A percentile compares a stretch with the other conserved stretches of the same genome.
Evolutionary conservation across 2,113 vertebrate genomes (phyloP).

Genomic region (Manacus vitellinus): DNA sequence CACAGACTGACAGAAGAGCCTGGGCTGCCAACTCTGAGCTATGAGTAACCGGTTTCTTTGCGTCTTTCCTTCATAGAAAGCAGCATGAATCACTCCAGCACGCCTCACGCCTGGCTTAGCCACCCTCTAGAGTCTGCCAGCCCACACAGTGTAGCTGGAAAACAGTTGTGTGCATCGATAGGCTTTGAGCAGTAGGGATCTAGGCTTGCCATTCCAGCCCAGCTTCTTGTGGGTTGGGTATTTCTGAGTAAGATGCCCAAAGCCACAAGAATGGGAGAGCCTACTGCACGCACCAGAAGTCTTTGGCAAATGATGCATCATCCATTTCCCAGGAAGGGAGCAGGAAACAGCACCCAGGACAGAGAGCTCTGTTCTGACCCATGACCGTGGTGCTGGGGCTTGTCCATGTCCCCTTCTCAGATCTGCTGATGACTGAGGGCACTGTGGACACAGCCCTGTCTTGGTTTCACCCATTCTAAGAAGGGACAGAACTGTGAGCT

Average conservation of each 20-base stretch:
- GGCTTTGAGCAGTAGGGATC: neutral
- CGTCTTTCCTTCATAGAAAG: slow-evolving; percentile 63
- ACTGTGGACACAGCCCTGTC: neutral
- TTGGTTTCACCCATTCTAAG: neutral
- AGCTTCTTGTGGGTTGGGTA: neutral
- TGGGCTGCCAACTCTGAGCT: neutral
- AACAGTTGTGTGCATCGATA: accelerated
- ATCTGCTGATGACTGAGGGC: neutral
- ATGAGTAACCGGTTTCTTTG: slow-evolving; percentile 56
- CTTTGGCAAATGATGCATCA: neutral
- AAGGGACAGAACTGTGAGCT: neutral
- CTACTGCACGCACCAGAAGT: neutral
- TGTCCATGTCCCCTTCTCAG: neutral
- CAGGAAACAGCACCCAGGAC: neutral
- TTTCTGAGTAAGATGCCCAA: neutral
- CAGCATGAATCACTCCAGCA: slow-evolving; percentile 36
- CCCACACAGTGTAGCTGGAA: neutral
- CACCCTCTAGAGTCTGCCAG: neutral
- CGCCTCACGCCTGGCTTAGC: slow-evolving; percentile 15
- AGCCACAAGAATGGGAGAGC: neutral
- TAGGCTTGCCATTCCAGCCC: neutral
- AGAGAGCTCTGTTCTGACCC: neutral
- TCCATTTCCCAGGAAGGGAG: neutral
- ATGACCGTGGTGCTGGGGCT: neutral
- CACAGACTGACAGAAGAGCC: neutral